Conservation (phyloP, 2,113 vertebrate genomes). For the Nasalis larvatus region DNA sequence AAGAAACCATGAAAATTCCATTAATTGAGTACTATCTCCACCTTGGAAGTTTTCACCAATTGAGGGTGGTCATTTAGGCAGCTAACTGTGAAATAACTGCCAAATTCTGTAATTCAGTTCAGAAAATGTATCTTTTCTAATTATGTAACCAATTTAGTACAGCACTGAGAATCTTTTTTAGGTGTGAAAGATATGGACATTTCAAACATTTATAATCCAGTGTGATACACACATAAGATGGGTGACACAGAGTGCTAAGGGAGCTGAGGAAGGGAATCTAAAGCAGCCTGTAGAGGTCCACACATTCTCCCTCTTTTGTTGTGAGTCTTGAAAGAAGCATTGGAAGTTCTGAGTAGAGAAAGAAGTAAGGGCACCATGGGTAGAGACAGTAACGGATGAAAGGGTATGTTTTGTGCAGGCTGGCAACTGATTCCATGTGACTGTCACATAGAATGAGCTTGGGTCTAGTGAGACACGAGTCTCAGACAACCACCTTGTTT, state of each 20-base stretch:
- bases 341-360: not conserved
- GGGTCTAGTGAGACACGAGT: not conserved
- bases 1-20: not conserved
- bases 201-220: not conserved
- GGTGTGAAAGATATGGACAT: not conserved
- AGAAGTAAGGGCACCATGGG: not conserved
- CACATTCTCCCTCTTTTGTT: not conserved
- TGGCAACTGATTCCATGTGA: no score
- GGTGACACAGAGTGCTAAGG: not conserved
- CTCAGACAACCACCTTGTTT: not conserved
- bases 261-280: not conserved
- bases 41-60: not conserved
- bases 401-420: rapidly evolving
- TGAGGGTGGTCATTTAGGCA: not conserved
- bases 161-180: not conserved
- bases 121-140: not conserved
- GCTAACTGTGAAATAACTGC: not conserved
- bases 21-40: not conserved
- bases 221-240: not conserved
- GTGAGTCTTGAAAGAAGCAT: not conserved
- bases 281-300: not conserved
- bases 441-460: not conserved
- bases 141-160: not conserved
- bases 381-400: not conserved
- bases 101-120: not conserved